Evolutionary conservation across 2,888 invertebrate genomes (phyloP), one percentile per base, ranked within the genome.

Genomic region (Atrina japonica): DNA sequence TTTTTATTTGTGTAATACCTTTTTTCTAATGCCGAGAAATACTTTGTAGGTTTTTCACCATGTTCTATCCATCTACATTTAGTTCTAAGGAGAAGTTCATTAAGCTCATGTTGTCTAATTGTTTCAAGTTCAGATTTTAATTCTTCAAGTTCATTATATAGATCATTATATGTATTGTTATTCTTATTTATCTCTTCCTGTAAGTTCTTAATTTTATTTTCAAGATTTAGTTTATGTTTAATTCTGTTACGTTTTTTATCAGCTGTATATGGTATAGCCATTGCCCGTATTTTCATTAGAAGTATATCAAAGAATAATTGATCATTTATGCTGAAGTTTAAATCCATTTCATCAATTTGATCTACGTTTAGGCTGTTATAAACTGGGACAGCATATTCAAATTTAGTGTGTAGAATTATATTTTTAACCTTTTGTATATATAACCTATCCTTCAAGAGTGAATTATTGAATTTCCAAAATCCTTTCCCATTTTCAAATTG

Each of bases 401-500:
- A 23, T 25, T 7, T 52, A 7, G 52, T 52, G 25, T 52, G 21
- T 7, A 5, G 3, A 23, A 52, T 52, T 6, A 25, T 16, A 14
- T 52, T 52, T 23, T 52, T 52, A 6, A 52, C 25, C 5, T 23
- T 23, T 23, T 52, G 23, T 52, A 52, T 25, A 52, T 23, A 52
- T 23, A 23, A 14, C 16, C 23, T 52, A 23, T 52, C 52, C 21
- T 52, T 23, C 25, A 52, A 25, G 23, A 52, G 52, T 52, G 52
- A 23, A 25, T 52, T 21, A 25, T 52, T 52, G 25, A 52, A 52
- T 23, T 52, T 52, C 52, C 52, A 52, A 16, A 52, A 52, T 25
- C 52, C 52, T 25, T 52, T 52, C 21, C 52, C 52, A 23, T 23
- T 52, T 52, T 52, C 23, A 52, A 52, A 52, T 52, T 52, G 23